Percentiles rank a stretch among this genome's conserved stretches.
phyloP scores from a whole-genome alignment of 2,888 invertebrate genomes.

The Trissoscelio sp. region DNA sequence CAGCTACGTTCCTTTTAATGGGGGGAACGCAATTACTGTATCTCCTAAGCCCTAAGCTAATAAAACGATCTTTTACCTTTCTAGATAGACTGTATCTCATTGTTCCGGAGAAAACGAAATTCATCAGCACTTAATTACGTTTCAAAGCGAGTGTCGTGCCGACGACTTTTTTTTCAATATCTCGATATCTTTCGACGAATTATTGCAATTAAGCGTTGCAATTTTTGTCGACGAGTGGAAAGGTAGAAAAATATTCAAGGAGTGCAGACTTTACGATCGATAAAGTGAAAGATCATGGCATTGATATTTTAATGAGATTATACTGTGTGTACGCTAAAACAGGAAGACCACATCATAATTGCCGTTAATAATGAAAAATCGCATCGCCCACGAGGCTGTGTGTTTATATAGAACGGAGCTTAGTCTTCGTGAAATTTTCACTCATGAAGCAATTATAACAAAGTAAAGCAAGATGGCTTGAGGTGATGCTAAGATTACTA shows the following conservation, averaged over 20 bases:
- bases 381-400: neutral
- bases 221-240: neutral
- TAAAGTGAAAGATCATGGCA: neutral
- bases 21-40: constrained; percentile 46
- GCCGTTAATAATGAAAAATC: neutral
- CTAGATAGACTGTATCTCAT: constrained; percentile 31
- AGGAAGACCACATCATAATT: neutral
- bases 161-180: neutral
- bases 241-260: neutral
- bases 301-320: constrained; percentile 9
- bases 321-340: neutral
- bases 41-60: constrained; percentile 31
- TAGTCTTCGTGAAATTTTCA: constrained; percentile 1
- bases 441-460: constrained; percentile 10
- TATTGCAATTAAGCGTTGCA: constrained; percentile 2
- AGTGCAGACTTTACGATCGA: neutral
- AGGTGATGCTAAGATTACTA: neutral
- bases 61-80: constrained; percentile 39
- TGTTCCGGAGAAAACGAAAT: constrained; percentile 51
- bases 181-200: constrained; percentile 11
- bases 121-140: constrained; percentile 38
- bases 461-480: constrained; percentile 7
- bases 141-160: neutral
- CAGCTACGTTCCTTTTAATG: constrained; percentile 40
- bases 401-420: neutral